A percentile compares a stretch with the other conserved stretches of the same genome.
Conservation (phyloP, 1,140 invertebrate genomes). For the Aphaenogaster floridana region DNA sequence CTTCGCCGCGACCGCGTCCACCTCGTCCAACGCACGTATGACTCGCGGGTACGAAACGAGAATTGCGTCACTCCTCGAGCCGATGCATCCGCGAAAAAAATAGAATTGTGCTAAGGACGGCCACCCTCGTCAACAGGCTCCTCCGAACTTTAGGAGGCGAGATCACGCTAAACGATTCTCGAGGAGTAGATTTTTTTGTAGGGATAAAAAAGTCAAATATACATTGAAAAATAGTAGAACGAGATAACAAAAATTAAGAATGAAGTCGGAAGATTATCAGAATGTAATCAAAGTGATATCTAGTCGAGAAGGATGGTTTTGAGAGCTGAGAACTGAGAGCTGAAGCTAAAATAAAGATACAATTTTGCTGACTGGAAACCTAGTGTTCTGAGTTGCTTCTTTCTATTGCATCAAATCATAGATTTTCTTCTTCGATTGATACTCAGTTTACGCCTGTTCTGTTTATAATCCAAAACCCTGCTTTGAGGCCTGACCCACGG, state of each 20-base stretch:
- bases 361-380: conserved; percentile 6
- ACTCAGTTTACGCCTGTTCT: neutral
- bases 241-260: neutral
- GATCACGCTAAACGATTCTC: neutral
- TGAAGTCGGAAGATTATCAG: neutral
- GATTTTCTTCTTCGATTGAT: conserved; percentile 12
- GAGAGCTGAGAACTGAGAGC: neutral
- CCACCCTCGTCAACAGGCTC: conserved; percentile 3
- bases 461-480: conserved; percentile 21
- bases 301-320: neutral
- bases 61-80: conserved; percentile 42
- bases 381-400: neutral
- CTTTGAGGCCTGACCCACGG: neutral
- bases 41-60: conserved; percentile 34
- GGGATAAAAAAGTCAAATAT: neutral
- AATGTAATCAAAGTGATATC: neutral
- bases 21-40: conserved; percentile 8
- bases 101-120: conserved; percentile 81
- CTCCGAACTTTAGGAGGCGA: neutral
- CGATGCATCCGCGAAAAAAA: conserved; percentile 80
- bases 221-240: neutral
- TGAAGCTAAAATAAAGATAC: neutral
- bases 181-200: neutral
- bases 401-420: neutral
- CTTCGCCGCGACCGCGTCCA: conserved; percentile 44